phyloP scores from a whole-genome alignment of 2,797 vertebrate genomes.

The Sardinella longiceps region DNA sequence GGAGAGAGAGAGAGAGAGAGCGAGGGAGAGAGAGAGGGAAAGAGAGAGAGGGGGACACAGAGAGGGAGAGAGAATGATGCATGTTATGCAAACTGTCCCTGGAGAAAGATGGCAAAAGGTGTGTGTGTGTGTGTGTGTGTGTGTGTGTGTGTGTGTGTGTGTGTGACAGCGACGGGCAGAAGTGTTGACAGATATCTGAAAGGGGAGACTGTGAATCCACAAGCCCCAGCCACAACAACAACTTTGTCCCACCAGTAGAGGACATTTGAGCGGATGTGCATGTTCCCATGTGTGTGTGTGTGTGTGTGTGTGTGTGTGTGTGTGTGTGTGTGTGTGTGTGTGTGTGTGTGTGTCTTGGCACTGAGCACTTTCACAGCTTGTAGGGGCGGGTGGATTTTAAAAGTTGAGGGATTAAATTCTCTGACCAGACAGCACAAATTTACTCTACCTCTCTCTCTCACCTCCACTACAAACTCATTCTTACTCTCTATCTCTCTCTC shows the following conservation, averaged over 20 bases:
- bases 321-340: slow-evolving; percentile 26
- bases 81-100: not conserved
- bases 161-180: not conserved
- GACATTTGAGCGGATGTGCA: not conserved
- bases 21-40: not conserved
- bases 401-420: not conserved
- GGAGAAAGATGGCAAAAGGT: not conserved
- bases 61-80: not conserved
- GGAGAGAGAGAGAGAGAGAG: slow-evolving; percentile 1
- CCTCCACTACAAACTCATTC: not conserved
- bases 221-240: not conserved
- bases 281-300: not conserved
- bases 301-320: not conserved
- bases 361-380: not conserved
- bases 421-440: not conserved
- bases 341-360: not conserved
- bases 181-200: slow-evolving; percentile 6
- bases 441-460: not conserved
- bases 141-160: too few relatives aligned
- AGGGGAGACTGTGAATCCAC: not conserved
- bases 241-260: not conserved
- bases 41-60: not conserved
- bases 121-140: too few relatives aligned
- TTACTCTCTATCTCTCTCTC: not conserved
- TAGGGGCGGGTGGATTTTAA: not conserved